Evolutionary conservation across 2,113 vertebrate species (phyloP).

Genomic region (Mormoops blainvillei): DNA sequence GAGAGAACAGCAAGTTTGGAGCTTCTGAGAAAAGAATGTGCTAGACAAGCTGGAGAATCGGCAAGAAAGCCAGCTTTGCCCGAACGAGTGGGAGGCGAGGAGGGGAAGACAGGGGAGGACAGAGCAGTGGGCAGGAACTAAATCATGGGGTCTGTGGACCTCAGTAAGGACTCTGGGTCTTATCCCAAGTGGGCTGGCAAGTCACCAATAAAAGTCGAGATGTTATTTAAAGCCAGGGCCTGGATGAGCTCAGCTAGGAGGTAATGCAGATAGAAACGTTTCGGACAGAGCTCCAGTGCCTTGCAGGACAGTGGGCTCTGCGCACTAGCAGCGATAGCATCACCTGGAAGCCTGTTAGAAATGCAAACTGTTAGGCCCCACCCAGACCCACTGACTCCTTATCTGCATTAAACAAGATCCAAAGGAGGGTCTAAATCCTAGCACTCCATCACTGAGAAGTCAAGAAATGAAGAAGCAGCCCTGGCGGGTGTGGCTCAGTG

Average conservation of each 20-base stretch:
- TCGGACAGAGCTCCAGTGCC: neutral
- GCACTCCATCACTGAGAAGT: neutral
- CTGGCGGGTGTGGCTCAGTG: too few species aligned
- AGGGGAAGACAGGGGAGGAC: neutral
- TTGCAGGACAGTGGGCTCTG: rapidly evolving
- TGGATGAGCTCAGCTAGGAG: neutral
- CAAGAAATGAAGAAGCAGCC: neutral
- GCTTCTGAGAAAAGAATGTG: neutral
- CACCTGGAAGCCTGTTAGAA: neutral
- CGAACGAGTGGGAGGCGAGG: neutral
- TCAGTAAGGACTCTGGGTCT: neutral
- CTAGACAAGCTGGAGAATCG: rapidly evolving
- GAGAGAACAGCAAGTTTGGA: neutral
- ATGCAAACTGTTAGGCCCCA: neutral
- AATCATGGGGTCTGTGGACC: neutral
- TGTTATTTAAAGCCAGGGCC: neutral
- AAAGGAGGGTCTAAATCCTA: neutral
- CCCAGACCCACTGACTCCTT: neutral
- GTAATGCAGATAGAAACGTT: neutral
- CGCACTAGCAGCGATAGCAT: neutral
- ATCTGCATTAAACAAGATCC: too few species aligned
- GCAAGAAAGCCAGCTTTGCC: neutral
- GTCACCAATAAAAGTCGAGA: neutral
- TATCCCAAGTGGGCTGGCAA: neutral
- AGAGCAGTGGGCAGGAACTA: neutral